phyloP scores from a whole-genome alignment of 2,888 invertebrate genomes.

The Cetonia aurata region DNA sequence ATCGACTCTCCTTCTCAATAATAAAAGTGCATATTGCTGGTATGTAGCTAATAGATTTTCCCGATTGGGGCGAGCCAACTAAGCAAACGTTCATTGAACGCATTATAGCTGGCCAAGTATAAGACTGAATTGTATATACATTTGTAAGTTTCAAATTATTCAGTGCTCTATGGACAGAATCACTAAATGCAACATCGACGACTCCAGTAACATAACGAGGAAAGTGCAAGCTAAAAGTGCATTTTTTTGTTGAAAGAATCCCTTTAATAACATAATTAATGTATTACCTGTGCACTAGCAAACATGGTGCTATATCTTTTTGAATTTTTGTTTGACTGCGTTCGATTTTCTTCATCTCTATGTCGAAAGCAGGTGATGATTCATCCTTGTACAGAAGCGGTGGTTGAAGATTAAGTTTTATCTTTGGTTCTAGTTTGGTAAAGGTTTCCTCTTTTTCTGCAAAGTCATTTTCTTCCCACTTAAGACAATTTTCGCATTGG shows the following conservation, averaged over 20 bases:
- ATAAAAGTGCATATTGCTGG: conserved; percentile 76
- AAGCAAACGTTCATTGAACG: conserved; percentile 76
- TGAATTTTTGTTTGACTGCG: conserved; percentile 42
- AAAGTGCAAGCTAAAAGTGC: conserved; percentile 54
- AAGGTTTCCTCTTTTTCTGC: conserved; percentile 21
- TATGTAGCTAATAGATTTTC: conserved; percentile 80
- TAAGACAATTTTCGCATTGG: conserved; percentile 43
- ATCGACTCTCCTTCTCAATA: conserved; percentile 66
- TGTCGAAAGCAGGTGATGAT: neutral
- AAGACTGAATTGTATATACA: conserved; percentile 73
- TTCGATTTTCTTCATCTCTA: conserved; percentile 36
- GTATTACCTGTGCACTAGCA: conserved; percentile 49
- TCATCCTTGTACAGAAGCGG: conserved; percentile 43
- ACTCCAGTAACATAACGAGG: conserved; percentile 54
- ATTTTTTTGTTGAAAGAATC: no score
- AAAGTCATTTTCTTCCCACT: conserved; percentile 41
- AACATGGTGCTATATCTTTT: conserved; percentile 44
- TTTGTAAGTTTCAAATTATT: conserved; percentile 53
- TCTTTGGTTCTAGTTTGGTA: neutral
- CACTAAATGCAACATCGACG: conserved; percentile 55
- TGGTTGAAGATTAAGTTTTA: conserved; percentile 35
- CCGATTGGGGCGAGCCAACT: conserved; percentile 72
- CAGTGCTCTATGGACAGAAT: conserved; percentile 54
- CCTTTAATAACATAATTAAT: neutral
- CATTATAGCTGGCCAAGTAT: conserved; percentile 78